Base-by-base conservation (phyloP, 2,113 vertebrate species). In the Ailuropoda melanoleuca region DNA sequence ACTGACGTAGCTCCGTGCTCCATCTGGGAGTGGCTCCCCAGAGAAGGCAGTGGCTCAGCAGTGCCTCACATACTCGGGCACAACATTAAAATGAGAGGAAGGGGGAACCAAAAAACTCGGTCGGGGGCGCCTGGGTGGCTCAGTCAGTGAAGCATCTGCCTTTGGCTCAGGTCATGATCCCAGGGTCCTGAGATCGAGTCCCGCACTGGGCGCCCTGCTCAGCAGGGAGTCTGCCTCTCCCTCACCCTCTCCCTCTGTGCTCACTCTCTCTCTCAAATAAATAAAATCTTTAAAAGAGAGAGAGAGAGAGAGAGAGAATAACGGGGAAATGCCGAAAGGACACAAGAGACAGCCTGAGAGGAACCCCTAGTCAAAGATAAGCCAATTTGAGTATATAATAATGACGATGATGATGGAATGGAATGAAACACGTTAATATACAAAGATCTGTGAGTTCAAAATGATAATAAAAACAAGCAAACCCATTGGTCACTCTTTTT, bases 11-110 rank as follows among this genome's bases (percentile, higher is more conserved):
- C 37, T 31, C 48, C 14, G 6, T 6, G 62, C 23, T 50, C 86
- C 19, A 0, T 6, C 37, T 48, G 21, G 6, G 0, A 17, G 43
- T 11, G 12, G 34, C n/a, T 1, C 19, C 46, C 55, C n/a, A 24
- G 62, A 74, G 53, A 46, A 53, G n/a, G 50, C 6, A 15, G 81
- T 6, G 80, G 12, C 4, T n/a, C 2, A 0, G 11, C 24, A 9
- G 5, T 15, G 39, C 34, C 60, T 58, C 19, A 0, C 0, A 11
- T 37, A 34, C 34, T 21, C n/a, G 12, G 78, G 80, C 46, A 55
- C 46, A 62, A n/a, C 21, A 56, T 39, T 14, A 37, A 66, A 39
- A 68, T 3, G 29, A 46, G 5, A 31, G 21, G 50, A 13, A n/a
- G 0, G 5, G 29, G 4, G 6, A 29, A 19, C 4, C 1, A 5